Evolutionary conservation across 92 coral and sea anemone species (phyloP).

Genomic region (Epizoanthus ramosus): DNA sequence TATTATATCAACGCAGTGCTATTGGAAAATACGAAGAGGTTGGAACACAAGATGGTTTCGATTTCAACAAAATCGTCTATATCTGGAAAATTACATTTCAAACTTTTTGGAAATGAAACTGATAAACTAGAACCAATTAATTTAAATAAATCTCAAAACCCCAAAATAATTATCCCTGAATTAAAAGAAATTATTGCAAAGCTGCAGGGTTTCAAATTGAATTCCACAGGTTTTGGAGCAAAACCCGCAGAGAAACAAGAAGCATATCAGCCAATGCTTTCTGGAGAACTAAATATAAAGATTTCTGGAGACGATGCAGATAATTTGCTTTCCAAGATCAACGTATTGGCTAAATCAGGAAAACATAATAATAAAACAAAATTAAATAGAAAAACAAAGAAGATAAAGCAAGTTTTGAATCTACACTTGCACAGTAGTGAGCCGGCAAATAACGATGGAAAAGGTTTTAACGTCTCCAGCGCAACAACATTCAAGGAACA

Average conservation of each 20-base stretch:
- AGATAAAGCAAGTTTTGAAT: not conserved
- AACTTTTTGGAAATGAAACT: not conserved
- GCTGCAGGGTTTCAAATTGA: not conserved
- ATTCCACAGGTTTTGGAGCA: not conserved
- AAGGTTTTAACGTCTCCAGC: not conserved
- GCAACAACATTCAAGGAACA: not conserved
- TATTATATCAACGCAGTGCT: not conserved
- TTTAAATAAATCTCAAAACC: not conserved
- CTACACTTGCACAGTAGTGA: not conserved
- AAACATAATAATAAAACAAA: not conserved
- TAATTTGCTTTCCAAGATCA: not conserved
- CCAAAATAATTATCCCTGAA: not conserved
- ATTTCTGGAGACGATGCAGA: slow-evolving; percentile 12
- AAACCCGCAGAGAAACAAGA: not conserved
- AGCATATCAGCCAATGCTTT: not conserved
- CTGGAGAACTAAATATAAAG: slow-evolving; percentile 21
- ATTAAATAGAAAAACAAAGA: not conserved
- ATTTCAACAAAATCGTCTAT: not conserved
- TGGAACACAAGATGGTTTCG: not conserved
- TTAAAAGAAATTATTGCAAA: not conserved
- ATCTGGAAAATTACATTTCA: not conserved
- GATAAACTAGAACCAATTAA: not conserved
- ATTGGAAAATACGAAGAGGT: not conserved
- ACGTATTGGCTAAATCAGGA: not conserved
- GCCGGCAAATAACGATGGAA: not conserved